Percentiles rank a stretch among this genome's conserved stretches.
Evolutionary conservation across 2,113 vertebrate species (phyloP).

Genomic region (Meriones unguiculatus): DNA sequence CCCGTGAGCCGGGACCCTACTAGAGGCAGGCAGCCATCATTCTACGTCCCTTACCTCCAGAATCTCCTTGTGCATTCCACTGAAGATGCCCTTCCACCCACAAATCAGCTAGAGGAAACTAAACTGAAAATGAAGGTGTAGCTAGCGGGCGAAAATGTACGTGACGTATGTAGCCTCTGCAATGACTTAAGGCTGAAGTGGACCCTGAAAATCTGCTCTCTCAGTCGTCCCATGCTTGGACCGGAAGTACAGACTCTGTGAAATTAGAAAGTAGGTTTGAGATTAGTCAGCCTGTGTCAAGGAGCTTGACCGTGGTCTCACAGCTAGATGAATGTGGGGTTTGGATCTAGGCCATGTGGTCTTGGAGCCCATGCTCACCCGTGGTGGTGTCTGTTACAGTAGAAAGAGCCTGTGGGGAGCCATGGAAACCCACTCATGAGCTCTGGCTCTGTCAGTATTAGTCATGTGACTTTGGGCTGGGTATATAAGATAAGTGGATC

Average conservation of each 20-base stretch:
- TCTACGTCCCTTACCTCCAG: too few relatives aligned
- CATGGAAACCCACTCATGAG: background rate
- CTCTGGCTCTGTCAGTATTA: background rate
- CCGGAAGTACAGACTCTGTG: background rate
- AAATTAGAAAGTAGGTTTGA: constrained; percentile 34
- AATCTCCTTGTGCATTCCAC: background rate
- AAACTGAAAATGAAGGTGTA: background rate
- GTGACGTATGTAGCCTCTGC: background rate
- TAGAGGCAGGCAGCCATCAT: background rate
- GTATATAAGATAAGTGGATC: background rate
- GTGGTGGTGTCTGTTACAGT: fast-evolving
- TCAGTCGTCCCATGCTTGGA: background rate
- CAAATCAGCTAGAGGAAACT: background rate
- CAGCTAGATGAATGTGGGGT: background rate
- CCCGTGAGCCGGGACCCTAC: background rate
- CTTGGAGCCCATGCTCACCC: background rate
- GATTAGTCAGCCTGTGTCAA: background rate
- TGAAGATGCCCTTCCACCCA: background rate
- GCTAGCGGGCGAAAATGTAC: background rate
- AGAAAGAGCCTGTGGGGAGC: background rate
- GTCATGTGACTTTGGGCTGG: background rate
- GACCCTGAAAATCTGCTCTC: background rate
- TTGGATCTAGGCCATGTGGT: background rate
- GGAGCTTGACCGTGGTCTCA: background rate
- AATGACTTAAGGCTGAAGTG: background rate